A percentile compares a stretch with the other conserved stretches of the same genome.
Evolutionary conservation across 2,888 invertebrate genomes (phyloP).

Genomic region (Lottia gigantea): DNA sequence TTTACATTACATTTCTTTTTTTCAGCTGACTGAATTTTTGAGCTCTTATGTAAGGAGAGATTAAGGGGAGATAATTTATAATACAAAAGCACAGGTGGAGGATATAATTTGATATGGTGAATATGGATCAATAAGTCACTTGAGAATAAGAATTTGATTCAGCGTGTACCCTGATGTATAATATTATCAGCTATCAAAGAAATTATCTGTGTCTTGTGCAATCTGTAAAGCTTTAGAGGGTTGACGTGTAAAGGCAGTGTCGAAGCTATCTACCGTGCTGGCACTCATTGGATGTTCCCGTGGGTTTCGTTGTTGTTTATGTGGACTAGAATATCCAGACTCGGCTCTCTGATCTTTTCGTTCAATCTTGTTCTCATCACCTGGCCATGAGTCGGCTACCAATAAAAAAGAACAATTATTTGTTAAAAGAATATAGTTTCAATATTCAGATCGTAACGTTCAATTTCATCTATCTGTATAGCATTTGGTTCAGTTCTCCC

Average conservation of each 20-base stretch:
- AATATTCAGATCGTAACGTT: too few relatives aligned
- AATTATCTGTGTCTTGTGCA: background rate
- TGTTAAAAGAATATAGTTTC: too few relatives aligned
- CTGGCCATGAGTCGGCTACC: conserved; percentile 54
- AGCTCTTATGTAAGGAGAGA: too few relatives aligned
- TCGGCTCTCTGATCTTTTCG: conserved; percentile 31
- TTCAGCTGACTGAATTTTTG: too few relatives aligned
- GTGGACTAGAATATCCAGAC: conserved; percentile 37
- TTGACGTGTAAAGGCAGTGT: conserved; percentile 45
- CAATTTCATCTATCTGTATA: too few relatives aligned
- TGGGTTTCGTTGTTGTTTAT: conserved; percentile 34
- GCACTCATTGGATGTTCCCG: conserved; percentile 41
- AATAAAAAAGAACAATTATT: too few relatives aligned
- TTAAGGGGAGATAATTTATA: too few relatives aligned
- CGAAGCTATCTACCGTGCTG: conserved; percentile 57
- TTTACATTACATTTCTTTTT: too few relatives aligned
- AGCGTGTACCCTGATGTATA: background rate
- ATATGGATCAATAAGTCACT: background rate
- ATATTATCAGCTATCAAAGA: conserved; percentile 2
- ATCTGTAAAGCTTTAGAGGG: conserved; percentile 16
- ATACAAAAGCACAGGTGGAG: too few relatives aligned
- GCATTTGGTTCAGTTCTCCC: too few relatives aligned
- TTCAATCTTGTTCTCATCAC: conserved; percentile 34
- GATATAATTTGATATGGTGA: background rate
- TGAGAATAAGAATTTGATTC: background rate